Conservation (phyloP, 2,797 vertebrate genomes). For the Chaenodraco wilsoni region DNA sequence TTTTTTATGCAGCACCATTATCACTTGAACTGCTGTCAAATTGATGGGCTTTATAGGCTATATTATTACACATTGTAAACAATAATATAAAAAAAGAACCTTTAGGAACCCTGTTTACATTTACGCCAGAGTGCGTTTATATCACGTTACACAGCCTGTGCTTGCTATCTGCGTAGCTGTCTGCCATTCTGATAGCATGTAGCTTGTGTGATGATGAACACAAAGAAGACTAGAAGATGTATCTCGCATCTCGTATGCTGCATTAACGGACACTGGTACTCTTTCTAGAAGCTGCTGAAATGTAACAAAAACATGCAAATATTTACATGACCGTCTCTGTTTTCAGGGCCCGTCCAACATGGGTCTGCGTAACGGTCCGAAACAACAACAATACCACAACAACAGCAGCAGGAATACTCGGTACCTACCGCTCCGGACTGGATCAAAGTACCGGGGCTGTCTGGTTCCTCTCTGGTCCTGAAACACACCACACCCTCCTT, state of each 20-base stretch:
- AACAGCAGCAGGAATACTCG: neutral
- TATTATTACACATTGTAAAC: neutral
- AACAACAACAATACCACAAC: neutral
- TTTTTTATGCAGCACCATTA: constrained; percentile 8
- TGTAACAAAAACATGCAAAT: neutral
- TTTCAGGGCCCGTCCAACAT: constrained; percentile 21
- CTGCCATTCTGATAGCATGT: constrained; percentile 24
- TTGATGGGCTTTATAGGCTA: neutral
- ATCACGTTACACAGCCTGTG: neutral
- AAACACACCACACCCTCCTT: constrained; percentile 6
- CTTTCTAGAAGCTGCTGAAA: neutral
- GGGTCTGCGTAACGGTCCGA: constrained; percentile 11
- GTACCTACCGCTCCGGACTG: constrained; percentile 40
- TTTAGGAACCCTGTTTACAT: neutral
- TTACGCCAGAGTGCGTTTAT: neutral
- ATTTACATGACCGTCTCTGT: neutral
- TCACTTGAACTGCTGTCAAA: neutral
- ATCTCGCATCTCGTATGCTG: neutral
- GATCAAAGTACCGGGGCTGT: neutral
- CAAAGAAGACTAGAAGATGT: neutral
- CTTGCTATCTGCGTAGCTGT: neutral
- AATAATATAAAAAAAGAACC: neutral
- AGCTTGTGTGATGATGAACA: constrained; percentile 15
- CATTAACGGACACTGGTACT: neutral
- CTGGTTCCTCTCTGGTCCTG: constrained; percentile 7